Percentiles rank a stretch among this genome's conserved stretches.
phyloP scores from a whole-genome alignment of 2,888 invertebrate genomes.

The Pyrrhia umbra region DNA sequence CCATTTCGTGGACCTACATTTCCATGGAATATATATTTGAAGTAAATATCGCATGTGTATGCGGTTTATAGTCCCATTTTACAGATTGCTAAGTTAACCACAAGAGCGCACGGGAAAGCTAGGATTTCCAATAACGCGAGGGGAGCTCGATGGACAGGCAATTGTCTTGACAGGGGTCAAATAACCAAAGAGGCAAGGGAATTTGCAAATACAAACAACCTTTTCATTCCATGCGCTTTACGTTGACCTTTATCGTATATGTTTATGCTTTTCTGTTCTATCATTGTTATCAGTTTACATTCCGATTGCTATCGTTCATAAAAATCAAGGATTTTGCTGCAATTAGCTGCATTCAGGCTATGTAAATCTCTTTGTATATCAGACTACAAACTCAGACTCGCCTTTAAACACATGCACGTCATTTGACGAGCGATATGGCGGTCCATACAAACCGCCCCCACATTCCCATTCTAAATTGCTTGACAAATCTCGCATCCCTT shows the following conservation, averaged over 20 bases:
- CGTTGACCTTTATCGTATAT: slow-evolving; percentile 31
- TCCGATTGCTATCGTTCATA: too few species aligned
- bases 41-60: slow-evolving; percentile 52
- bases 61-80: slow-evolving; percentile 66
- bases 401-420: slow-evolving; percentile 65
- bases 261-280: slow-evolving; percentile 4
- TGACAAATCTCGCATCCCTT: slow-evolving; percentile 82
- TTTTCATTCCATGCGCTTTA: slow-evolving; percentile 48
- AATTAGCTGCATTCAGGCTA: slow-evolving; percentile 15
- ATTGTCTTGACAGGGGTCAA: slow-evolving; percentile 84
- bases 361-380: slow-evolving; percentile 28
- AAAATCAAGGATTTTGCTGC: too few species aligned
- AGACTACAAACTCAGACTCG: slow-evolving; percentile 50
- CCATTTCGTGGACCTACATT: slow-evolving; percentile 4
- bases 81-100: slow-evolving; percentile 79
- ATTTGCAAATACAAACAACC: slow-evolving; percentile 57
- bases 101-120: slow-evolving; percentile 71
- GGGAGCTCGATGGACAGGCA: slow-evolving; percentile 79
- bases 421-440: slow-evolving; percentile 68
- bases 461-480: slow-evolving; percentile 80
- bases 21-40: slow-evolving; percentile 33
- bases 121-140: slow-evolving; percentile 80
- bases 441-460: slow-evolving; percentile 72
- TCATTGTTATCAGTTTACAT: too few species aligned
- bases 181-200: slow-evolving; percentile 73